These are phyloP conservation scores for Scylla paramamosain DNA, from an alignment of 1,140 invertebrate genomes.

Conservation along the genomic window DNA sequence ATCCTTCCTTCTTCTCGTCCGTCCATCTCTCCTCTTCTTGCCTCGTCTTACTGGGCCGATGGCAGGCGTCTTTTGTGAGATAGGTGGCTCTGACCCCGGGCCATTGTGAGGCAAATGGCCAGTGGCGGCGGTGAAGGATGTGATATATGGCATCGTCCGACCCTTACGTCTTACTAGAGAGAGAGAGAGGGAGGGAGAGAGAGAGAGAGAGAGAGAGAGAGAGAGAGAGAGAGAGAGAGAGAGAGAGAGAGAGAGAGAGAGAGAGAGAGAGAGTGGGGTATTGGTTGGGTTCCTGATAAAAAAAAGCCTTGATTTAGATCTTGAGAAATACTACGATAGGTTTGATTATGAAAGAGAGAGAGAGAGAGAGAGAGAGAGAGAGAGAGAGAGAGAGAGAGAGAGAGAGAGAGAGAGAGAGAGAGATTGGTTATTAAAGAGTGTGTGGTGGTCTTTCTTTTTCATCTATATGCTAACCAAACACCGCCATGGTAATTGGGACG, in stretches of 20 bases:
- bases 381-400: slow-evolving; percentile 20
- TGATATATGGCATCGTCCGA: neutral
- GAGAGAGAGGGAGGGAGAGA: slow-evolving; percentile 4
- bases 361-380: neutral
- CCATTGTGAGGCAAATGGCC: neutral
- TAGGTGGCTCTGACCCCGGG: neutral
- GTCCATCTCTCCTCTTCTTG: neutral
- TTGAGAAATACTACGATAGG: too few relatives aligned
- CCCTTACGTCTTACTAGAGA: neutral
- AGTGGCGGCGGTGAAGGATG: neutral
- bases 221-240: neutral
- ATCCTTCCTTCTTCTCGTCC: neutral
- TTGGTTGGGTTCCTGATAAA: too few relatives aligned
- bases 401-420: slow-evolving; percentile 1
- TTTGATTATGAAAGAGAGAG: too few relatives aligned
- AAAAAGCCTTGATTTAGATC: too few relatives aligned
- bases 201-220: slow-evolving; percentile 3
- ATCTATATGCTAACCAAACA: slow-evolving; percentile 15
- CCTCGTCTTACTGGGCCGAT: too few relatives aligned
- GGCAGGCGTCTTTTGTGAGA: neutral
- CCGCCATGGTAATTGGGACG: neutral
- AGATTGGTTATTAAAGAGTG: neutral
- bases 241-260: slow-evolving; percentile 19
- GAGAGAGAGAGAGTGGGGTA: neutral
- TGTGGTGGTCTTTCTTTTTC: neutral